Percentiles rank a stretch among this genome's conserved stretches.
phyloP scores from a whole-genome alignment of 2,797 vertebrate genomes.

The Phoxinus dragarum region DNA sequence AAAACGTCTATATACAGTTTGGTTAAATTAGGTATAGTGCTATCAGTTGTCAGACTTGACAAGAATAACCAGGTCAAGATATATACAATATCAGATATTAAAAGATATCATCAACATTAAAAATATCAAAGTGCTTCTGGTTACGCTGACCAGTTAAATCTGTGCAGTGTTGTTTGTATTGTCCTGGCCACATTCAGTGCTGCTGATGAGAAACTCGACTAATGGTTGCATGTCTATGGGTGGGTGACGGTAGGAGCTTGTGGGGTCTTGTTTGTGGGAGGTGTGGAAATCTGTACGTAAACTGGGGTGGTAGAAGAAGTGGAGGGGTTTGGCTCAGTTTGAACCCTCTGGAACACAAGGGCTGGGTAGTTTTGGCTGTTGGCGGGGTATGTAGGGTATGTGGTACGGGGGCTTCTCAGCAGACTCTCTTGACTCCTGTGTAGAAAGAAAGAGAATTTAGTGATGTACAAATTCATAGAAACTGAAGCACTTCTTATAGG shows the following conservation, averaged over 20 bases:
- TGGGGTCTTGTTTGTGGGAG: conserved; percentile 51
- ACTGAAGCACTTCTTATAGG: background rate
- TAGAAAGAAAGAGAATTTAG: background rate
- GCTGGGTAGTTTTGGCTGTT: conserved; percentile 79
- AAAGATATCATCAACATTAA: conserved; percentile 29
- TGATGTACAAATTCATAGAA: background rate
- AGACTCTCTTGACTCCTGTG: conserved; percentile 81
- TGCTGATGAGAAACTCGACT: conserved; percentile 21
- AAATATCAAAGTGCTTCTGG: conserved; percentile 52
- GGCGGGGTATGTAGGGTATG: conserved; percentile 69
- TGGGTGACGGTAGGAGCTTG: conserved; percentile 52
- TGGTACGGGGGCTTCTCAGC: conserved; percentile 73
- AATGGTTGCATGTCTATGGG: conserved; percentile 25
- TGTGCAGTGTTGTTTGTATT: conserved; percentile 4
- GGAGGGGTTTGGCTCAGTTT: conserved; percentile 67
- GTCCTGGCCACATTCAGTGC: conserved; percentile 49
- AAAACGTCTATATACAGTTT: conserved; percentile 36
- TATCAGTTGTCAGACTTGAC: background rate
- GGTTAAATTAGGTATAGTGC: conserved; percentile 13
- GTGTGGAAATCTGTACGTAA: conserved; percentile 70
- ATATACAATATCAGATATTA: conserved; percentile 46
- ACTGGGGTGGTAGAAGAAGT: conserved; percentile 70
- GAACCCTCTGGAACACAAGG: conserved; percentile 79
- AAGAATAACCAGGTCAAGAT: conserved; percentile 4
- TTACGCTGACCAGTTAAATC: background rate